Evolutionary conservation across 2,888 invertebrate species (phyloP), one percentile per base, ranked within the genome.

Genomic region (Oxystoma pomonae): DNA sequence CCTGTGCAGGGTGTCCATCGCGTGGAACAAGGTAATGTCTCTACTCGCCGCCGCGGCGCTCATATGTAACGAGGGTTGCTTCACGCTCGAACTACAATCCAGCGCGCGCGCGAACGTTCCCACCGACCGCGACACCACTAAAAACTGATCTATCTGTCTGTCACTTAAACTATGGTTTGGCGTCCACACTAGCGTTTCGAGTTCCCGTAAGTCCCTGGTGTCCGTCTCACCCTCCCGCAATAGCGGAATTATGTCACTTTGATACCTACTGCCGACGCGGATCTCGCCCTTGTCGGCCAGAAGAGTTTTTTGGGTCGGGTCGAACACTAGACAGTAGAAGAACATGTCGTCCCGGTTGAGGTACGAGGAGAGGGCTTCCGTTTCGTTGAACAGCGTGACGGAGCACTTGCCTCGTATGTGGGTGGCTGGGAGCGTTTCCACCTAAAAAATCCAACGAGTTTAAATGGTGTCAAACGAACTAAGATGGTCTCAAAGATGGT

Each of bases 31-130:
- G 69, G 99, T 99, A 74, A 98, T 95, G 84, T 99, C 99, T 74
- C 99, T 87, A 76, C 96, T 96, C 68, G 99, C 99, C 67, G 98
- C 98, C 62, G 99, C 98, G 68, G 98, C 99, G 76, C 97, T 97
- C 96, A 99, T 97, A 82, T 99, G 98, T 73, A 99, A 85, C 75
- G 96, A 96, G 66, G 99, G 98, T 79, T 99, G 97, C 80, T 98
- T 96, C 57, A 98, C 95, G 72, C 97, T 96, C 81, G 96, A 96
- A 73, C 96, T 96, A 82, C 97, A 97, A 84, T 99, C 99, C 70
- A 99, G 87, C 65, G 99, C 98, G 72, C 99, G 98, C 96, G 98
- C 98, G 84, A 99, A 99, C 69, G 99, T 99, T 72, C 99, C 98
- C 71, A 99, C 96, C 58, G 98, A 97, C 75, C 94, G 89, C 69